Evolutionary conservation across 1,140 invertebrate species (phyloP), one percentile per base, ranked within the genome.

Genomic region (Anthonomus grandis): DNA sequence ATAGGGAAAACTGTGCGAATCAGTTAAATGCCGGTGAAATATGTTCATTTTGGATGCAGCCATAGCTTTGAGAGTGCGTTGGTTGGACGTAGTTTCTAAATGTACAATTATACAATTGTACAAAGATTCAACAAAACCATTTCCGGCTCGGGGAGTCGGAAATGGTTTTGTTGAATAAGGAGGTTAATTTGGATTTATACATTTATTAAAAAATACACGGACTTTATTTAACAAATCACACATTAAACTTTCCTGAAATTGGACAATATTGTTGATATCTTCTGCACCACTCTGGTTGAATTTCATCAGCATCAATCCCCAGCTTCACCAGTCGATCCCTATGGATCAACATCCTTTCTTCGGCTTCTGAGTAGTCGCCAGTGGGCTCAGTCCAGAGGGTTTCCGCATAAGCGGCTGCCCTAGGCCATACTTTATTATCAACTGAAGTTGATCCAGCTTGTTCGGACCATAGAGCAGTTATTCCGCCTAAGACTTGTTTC

Each of bases 1-100:
- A 57, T 90, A 80, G 0, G 90, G 89, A 71, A 91, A 92, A 66
- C 88, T 90, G 58, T 91, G 89, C 0, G 85, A 82, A 69, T 92
- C 90, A 2, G 87, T 90, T 1, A 87, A 78, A 67, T 93, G 90
- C 86, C 88, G 90, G 71, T 92, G 90, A 37, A 93, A 83, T 8
- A 86, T 84, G 73, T 93, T 93, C 46, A 93, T 73, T 72, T 93
- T 93, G 44, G 80, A 79, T 13, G 85, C 78, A 8, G 84, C 83
- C 83, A 93, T 88, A 0, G 79, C 89, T 57, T 88, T 83, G 8
- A 92, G 79, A 0, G 86, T 86, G 85, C 86, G 15, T 62, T 2
- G 90, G 71, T 0, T 84, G 77, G 47, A 91, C 81, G 66, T 81
- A 92, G 73, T 90, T 87, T 34, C 89, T 55, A n/a, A n/a, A n/a